Base-by-base conservation (phyloP, 1,140 invertebrate species). In the Meloidogyne chitwoodi region DNA sequence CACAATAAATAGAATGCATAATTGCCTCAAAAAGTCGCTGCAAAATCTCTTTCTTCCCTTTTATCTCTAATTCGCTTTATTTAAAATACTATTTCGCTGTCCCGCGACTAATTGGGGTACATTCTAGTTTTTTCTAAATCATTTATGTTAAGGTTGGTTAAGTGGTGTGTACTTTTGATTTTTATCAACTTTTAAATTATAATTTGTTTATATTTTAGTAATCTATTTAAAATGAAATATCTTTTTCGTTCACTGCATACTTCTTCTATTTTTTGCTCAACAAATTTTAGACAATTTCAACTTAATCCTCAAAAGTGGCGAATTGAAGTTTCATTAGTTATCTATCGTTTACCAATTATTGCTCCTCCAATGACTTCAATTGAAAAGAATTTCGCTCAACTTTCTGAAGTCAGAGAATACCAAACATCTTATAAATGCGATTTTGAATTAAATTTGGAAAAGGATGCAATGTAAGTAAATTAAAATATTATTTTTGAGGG, bases 1-100 rank as follows among this genome's bases (percentile, higher is more conserved):
- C 1, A 99, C 93, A 41, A 41, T 2, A 41, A 34, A 4, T 10
- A 34, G 31, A 41, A 41, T n/a, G n/a, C n/a, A n/a, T n/a, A n/a
- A n/a, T n/a, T n/a, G n/a, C n/a, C n/a, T n/a, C n/a, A n/a, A n/a
- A n/a, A n/a, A n/a, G n/a, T n/a, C n/a, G n/a, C n/a, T n/a, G n/a
- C n/a, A n/a, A n/a, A 38, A 38, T 38, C 34, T 38, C 3, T 31
- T 38, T 8, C 0, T 38, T 10, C 34, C 3, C 8, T 38, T 38
- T 38, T 38, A 38, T 38, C 34, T 38, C 34, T 6, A 38, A 8
- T 38, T 38, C 8, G 4, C 29, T 31, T 31, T 3, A 31, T 6
- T 38, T 38, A 38, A 8, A 38, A 38, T 38, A 38, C 34, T 38
- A 38, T 38, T 38, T 38, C 34, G 8, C 34, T 38, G 2, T 31